phyloP scores from a whole-genome alignment of 2,113 vertebrate species.

The Diphyllodes magnificus region DNA sequence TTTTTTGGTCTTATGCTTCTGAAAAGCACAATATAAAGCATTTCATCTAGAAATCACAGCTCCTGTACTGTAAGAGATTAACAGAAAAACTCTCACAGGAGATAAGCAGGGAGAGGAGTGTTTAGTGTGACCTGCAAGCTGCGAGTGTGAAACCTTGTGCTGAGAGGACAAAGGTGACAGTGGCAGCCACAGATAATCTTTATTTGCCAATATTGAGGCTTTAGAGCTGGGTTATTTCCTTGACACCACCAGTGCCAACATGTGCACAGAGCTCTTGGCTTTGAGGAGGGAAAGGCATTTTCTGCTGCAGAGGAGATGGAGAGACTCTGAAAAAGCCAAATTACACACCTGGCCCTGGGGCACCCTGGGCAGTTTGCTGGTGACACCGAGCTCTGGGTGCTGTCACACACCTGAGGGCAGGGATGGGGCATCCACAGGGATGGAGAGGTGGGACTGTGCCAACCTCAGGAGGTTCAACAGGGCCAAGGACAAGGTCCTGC shows the following conservation, averaged over 20 bases:
- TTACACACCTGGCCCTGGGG: neutral
- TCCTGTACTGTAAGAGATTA: neutral
- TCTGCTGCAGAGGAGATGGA: neutral
- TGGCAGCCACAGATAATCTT: neutral
- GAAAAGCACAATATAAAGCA: accelerated
- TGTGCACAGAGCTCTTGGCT: neutral
- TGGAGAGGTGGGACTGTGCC: neutral
- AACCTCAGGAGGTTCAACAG: accelerated
- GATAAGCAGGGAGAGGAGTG: neutral
- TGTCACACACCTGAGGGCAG: neutral
- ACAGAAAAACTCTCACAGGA: neutral
- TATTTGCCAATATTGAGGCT: accelerated
- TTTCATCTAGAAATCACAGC: neutral
- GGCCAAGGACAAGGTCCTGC: neutral
- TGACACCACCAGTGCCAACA: accelerated
- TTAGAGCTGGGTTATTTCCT: neutral
- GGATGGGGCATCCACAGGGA: neutral
- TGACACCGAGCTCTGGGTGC: neutral
- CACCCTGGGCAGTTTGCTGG: neutral
- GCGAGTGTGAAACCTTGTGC: neutral
- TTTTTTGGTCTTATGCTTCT: neutral
- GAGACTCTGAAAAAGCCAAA: neutral
- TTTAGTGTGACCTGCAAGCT: neutral
- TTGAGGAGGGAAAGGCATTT: neutral
- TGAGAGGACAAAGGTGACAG: neutral